Conservation (phyloP, 2,888 invertebrate genomes). For the Neria commutata region DNA sequence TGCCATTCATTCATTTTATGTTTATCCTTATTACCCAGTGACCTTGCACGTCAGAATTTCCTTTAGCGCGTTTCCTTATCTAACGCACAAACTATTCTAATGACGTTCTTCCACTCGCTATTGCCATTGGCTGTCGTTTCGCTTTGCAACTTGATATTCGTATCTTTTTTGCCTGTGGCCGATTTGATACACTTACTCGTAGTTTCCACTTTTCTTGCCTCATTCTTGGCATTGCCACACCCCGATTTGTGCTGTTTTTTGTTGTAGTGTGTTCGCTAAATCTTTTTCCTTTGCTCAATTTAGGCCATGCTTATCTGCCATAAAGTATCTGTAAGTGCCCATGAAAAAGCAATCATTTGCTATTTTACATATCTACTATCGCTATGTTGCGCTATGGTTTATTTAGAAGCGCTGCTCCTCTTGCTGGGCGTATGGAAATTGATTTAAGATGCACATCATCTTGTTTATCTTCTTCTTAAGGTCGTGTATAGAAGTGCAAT, state of each 20-base stretch:
- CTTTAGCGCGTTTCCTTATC: neutral
- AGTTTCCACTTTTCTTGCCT: too few species aligned
- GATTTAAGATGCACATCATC: neutral
- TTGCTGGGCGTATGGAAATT: neutral
- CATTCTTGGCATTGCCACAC: too few species aligned
- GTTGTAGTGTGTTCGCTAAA: neutral
- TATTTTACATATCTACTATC: slow-evolving; percentile 7
- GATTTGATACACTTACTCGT: neutral
- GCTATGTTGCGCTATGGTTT: neutral
- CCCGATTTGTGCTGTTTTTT: neutral
- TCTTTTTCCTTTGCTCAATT: slow-evolving; percentile 14
- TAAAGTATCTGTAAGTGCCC: too few species aligned
- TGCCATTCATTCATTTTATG: too few species aligned
- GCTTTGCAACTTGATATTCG: neutral
- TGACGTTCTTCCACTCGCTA: neutral
- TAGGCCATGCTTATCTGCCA: too few species aligned
- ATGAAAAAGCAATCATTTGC: too few species aligned
- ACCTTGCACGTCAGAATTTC: slow-evolving; percentile 9
- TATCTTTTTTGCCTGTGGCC: neutral
- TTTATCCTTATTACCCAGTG: slow-evolving; percentile 27
- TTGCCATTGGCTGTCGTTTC: neutral
- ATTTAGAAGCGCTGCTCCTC: neutral
- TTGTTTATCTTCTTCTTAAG: neutral
- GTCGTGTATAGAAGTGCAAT: too few species aligned
- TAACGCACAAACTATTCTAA: too few species aligned